These are phyloP conservation scores for Chrysocyon brachyurus DNA, from an alignment of 2,797 vertebrate genomes.

Conservation along the genomic window DNA sequence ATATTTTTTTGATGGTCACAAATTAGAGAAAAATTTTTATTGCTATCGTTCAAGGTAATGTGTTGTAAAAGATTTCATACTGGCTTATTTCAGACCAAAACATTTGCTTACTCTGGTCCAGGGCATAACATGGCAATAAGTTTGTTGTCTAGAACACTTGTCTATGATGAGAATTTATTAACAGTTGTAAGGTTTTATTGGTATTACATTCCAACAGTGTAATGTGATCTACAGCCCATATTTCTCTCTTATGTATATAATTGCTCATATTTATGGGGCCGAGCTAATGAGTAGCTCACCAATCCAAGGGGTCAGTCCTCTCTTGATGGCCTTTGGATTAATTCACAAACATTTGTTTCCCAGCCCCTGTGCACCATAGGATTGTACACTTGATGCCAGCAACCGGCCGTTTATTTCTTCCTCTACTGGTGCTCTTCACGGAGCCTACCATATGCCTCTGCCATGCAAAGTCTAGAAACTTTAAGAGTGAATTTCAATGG, in stretches of 20 bases:
- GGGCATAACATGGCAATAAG: neutral
- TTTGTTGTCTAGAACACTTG: neutral
- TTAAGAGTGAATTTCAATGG: neutral
- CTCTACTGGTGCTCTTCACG: neutral
- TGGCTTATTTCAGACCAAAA: constrained; percentile 17
- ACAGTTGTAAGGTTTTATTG: constrained; percentile 12
- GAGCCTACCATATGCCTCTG: neutral
- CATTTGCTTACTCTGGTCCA: neutral
- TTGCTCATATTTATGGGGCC: constrained; percentile 11
- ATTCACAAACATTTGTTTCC: neutral
- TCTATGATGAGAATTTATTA: constrained; percentile 42
- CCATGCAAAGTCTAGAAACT: neutral
- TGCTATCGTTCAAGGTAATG: neutral
- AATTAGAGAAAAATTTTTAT: neutral
- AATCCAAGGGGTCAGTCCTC: neutral
- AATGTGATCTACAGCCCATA: neutral
- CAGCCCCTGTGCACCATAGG: too few species aligned
- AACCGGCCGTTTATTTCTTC: neutral
- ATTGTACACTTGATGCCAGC: neutral
- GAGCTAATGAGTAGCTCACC: neutral
- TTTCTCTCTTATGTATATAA: neutral
- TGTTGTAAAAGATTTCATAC: neutral
- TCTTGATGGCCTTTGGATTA: neutral
- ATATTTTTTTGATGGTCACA: neutral
- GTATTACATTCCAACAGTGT: neutral